phyloP scores from a whole-genome alignment of 2,797 vertebrate species.

The Pangasius djambal region DNA sequence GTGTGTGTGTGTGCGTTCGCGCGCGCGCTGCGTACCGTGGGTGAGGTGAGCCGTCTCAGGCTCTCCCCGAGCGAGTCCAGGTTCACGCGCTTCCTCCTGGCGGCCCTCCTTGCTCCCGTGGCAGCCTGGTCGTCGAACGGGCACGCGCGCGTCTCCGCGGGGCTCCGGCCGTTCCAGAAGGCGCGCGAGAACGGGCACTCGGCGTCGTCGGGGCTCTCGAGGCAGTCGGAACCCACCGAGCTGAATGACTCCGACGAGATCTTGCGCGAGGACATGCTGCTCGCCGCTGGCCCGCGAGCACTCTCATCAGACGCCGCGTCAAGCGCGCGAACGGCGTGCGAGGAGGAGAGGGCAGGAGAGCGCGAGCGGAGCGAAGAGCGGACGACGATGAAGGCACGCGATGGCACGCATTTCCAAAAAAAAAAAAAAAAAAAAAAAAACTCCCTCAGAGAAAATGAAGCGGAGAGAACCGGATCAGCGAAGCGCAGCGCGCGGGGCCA shows the following conservation, averaged over 20 bases:
- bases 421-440: neutral
- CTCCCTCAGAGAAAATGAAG: neutral
- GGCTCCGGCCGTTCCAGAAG: conserved; percentile 90
- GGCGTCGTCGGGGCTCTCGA: conserved; percentile 87
- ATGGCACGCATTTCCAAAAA: conserved; percentile 23
- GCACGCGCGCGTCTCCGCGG: conserved; percentile 73
- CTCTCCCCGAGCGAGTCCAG: conserved; percentile 95
- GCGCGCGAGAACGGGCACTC: conserved; percentile 83
- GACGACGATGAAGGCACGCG: conserved; percentile 15
- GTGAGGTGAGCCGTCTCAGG: conserved; percentile 89
- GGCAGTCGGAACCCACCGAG: conserved; percentile 92
- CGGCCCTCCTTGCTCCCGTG: conserved; percentile 67
- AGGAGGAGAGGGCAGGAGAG: neutral
- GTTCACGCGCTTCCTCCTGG: conserved; percentile 89
- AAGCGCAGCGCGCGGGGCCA: neutral
- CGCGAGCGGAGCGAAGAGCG: conserved; percentile 5
- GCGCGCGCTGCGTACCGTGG: conserved; percentile 81
- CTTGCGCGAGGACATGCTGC: conserved; percentile 86
- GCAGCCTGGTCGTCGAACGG: conserved; percentile 70
- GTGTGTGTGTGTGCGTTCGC: conserved; percentile 3
- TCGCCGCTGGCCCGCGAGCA: conserved; percentile 53
- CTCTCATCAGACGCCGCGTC: conserved; percentile 72
- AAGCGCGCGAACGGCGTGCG: conserved; percentile 40
- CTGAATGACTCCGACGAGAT: conserved; percentile 97
- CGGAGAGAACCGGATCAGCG: neutral